Evolutionary conservation across 2,113 vertebrate genomes (phyloP).

Genomic region (Tauraco erythrolophus): DNA sequence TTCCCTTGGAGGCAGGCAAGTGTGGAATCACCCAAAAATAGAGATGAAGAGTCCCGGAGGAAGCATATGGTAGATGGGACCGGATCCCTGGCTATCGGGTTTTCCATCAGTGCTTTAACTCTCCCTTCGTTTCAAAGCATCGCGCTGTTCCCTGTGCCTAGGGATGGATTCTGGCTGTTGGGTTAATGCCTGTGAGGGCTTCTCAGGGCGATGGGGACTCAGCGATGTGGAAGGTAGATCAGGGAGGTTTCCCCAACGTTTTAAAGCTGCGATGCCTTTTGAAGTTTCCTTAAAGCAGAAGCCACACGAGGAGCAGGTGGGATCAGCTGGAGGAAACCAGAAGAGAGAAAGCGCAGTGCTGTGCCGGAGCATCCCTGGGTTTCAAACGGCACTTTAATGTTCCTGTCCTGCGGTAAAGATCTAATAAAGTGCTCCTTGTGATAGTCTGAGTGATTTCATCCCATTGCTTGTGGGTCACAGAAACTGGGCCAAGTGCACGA

Average conservation of each 20-base stretch:
- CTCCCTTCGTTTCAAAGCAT: background rate
- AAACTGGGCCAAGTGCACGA: background rate
- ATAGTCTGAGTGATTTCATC: background rate
- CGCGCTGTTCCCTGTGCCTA: fast-evolving
- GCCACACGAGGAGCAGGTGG: background rate
- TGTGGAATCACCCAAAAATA: background rate
- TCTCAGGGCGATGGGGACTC: background rate
- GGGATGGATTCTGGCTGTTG: background rate
- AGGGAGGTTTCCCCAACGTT: background rate
- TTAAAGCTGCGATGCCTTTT: background rate
- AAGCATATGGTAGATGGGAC: slow-evolving; percentile 16
- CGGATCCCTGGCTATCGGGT: background rate
- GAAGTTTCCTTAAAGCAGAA: background rate
- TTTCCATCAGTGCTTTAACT: background rate
- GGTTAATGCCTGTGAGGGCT: background rate
- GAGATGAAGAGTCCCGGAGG: background rate
- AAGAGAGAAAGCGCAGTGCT: background rate
- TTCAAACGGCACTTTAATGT: background rate
- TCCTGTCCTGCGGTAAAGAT: background rate
- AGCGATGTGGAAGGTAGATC: background rate
- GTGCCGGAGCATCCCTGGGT: background rate
- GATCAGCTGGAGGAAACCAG: background rate
- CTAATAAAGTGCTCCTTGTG: fast-evolving
- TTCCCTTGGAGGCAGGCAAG: background rate
- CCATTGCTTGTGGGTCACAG: background rate